phyloP scores from a whole-genome alignment of 1,140 invertebrate species.

The Bombus haemorrhoidalis region DNA sequence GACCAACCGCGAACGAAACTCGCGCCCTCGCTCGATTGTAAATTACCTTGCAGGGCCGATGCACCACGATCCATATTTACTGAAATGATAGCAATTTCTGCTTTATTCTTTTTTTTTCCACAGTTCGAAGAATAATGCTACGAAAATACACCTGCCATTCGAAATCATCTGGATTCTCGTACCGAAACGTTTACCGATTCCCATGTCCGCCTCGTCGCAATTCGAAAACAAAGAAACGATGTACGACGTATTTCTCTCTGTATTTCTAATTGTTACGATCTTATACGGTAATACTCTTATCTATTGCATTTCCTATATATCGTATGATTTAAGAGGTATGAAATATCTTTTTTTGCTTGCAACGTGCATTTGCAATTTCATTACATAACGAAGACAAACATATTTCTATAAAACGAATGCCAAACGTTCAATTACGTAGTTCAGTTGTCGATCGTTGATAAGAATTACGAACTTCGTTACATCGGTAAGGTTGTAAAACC shows the following conservation, averaged over 20 bases:
- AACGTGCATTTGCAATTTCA: not conserved
- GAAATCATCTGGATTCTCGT: not conserved
- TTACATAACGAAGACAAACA: not conserved
- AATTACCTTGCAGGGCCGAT: conserved; percentile 47
- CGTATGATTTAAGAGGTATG: too few species aligned
- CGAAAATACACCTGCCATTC: not conserved
- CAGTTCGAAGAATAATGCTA: not conserved
- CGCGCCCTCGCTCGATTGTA: conserved; percentile 56
- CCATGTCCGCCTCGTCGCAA: not conserved
- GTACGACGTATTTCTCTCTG: too few species aligned
- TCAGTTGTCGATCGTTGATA: not conserved
- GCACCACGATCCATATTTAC: conserved; percentile 39
- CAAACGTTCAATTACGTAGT: not conserved
- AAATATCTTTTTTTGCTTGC: too few species aligned
- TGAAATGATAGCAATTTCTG: conserved; percentile 21
- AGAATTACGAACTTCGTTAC: not conserved
- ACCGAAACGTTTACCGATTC: not conserved
- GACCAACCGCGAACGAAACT: conserved; percentile 37
- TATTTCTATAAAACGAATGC: not conserved
- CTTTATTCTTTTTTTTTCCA: not conserved
- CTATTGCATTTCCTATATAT: too few species aligned
- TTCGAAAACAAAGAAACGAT: not conserved
- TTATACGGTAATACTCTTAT: not conserved
- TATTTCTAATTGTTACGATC: not conserved
- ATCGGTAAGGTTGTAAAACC: conserved; percentile 39